Evolutionary conservation across 2,113 vertebrate genomes (phyloP).

Genomic region (Bucco capensis): DNA sequence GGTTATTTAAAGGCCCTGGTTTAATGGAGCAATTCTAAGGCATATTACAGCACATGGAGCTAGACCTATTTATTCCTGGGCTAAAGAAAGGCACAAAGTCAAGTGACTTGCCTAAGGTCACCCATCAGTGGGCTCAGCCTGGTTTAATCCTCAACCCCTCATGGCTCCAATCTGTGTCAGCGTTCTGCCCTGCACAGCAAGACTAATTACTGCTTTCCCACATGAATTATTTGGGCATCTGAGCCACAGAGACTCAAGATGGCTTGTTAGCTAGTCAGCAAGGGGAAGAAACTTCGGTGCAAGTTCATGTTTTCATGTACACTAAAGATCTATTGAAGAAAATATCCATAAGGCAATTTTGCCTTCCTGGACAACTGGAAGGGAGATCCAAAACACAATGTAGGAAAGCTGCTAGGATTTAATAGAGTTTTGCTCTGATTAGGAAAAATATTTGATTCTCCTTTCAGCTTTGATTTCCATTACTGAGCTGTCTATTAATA

Average conservation of each 20-base stretch:
- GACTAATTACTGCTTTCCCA: background rate
- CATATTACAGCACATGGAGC: background rate
- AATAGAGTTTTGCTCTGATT: rapidly evolving
- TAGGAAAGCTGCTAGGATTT: background rate
- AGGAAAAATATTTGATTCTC: background rate
- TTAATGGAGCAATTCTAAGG: background rate
- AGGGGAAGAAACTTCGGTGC: background rate
- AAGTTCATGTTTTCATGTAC: background rate
- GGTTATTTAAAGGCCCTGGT: background rate
- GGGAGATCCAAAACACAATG: background rate
- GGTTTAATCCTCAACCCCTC: background rate
- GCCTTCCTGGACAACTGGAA: background rate
- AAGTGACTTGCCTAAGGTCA: slow-evolving; percentile 1
- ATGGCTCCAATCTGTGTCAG: background rate
- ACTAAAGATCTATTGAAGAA: background rate
- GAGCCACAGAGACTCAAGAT: background rate
- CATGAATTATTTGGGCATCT: background rate
- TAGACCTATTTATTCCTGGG: background rate
- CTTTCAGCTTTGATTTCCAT: background rate
- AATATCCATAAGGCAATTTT: background rate
- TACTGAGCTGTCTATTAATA: background rate
- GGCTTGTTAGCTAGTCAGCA: background rate
- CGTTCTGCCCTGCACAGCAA: background rate
- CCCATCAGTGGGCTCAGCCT: background rate
- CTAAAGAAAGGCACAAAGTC: slow-evolving; percentile 14